Evolutionary conservation across 2,113 vertebrate species (phyloP).

Genomic region (Gymnarchus niloticus): DNA sequence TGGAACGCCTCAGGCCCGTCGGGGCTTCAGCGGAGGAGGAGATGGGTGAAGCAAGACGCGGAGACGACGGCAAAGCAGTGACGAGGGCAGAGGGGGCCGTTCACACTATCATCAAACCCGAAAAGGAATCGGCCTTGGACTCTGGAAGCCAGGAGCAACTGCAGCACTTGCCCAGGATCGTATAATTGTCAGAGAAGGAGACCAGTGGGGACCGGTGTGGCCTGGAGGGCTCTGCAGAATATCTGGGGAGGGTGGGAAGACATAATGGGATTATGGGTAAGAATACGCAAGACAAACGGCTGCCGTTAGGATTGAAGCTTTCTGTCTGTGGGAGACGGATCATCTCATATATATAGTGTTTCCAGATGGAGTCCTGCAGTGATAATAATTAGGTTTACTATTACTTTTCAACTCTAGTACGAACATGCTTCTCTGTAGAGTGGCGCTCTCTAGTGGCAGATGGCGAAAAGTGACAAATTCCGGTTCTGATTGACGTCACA

Average conservation of each 20-base stretch:
- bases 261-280: background rate
- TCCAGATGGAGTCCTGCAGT: no score
- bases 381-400: no score
- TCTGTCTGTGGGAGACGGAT: background rate
- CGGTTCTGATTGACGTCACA: background rate
- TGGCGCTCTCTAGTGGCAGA: background rate
- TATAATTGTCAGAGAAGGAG: background rate
- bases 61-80: conserved; percentile 35
- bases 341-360: background rate
- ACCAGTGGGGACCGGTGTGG: background rate
- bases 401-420: background rate
- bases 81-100: conserved; percentile 47
- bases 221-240: background rate
- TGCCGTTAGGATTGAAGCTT: background rate
- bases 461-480: background rate
- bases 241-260: background rate
- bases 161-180: background rate
- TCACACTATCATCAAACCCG: conserved; percentile 56
- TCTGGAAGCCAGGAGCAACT: background rate
- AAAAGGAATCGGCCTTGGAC: background rate
- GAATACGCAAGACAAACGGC: background rate
- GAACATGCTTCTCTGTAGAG: background rate
- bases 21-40: conserved; percentile 63
- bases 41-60: conserved; percentile 41
- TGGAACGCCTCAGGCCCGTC: conserved; percentile 58